These are phyloP conservation scores for Orius insidiosus DNA, from an alignment of 1,140 invertebrate genomes.

Conservation along the genomic window DNA sequence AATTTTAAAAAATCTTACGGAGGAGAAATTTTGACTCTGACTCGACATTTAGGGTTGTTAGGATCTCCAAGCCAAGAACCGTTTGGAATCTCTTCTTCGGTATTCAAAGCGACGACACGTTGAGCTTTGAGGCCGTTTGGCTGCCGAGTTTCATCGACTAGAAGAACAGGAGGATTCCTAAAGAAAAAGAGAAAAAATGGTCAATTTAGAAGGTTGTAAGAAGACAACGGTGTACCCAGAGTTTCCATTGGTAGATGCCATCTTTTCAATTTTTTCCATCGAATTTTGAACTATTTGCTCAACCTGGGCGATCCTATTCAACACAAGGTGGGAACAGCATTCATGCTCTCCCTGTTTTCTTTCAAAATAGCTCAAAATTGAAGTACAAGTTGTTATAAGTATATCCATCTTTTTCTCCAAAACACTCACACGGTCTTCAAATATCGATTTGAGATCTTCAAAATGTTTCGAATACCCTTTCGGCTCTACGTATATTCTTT, in stretches of 20 bases:
- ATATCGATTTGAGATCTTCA: constrained; percentile 4
- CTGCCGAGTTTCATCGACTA: background rate
- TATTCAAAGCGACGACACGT: constrained; percentile 23
- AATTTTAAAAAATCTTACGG: constrained; percentile 25
- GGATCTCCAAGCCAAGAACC: constrained; percentile 38
- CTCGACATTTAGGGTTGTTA: constrained; percentile 31
- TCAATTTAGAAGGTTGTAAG: background rate
- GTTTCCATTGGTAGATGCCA: background rate
- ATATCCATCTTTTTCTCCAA: constrained; percentile 16
- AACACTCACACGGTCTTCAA: constrained; percentile 10
- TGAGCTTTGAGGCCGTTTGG: constrained; percentile 1
- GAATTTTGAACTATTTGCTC: constrained; percentile 5
- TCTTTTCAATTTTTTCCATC: background rate
- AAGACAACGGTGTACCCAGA: background rate
- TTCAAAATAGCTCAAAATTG: constrained; percentile 10
- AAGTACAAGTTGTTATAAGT: constrained; percentile 10
- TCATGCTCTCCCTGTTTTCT: constrained; percentile 4
- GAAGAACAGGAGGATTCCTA: too few relatives aligned
- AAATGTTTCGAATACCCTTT: background rate
- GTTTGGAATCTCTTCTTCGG: constrained; percentile 31
- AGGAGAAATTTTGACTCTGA: constrained; percentile 31
- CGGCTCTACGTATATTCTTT: background rate
- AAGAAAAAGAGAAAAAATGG: too few relatives aligned
- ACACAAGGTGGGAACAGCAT: constrained; percentile 8
- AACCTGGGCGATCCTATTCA: constrained; percentile 8